Evolutionary conservation across 2,797 vertebrate genomes (phyloP), one percentile per base, ranked within the genome.

Genomic region (Urophycis tenuis): DNA sequence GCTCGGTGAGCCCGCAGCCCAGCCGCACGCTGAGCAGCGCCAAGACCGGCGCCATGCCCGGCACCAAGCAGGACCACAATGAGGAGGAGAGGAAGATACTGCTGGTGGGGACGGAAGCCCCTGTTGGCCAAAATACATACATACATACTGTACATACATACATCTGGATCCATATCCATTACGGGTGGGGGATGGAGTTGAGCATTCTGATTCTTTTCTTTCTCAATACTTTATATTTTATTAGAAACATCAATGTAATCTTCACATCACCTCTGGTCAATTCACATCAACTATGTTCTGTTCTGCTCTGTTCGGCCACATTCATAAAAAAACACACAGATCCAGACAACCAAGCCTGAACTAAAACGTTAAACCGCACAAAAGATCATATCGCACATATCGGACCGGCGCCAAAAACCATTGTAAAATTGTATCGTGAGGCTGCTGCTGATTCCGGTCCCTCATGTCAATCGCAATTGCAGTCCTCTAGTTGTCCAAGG

Each of bases 1-100:
- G 93, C 8, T 96, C 97, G 0, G 94, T 97, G 83, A 99, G 97
- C 85, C 98, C 98, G 0, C 97, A 98, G 69, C 93, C 95, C 81
- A 96, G 90, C 81, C 92, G 96, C 30, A 93, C 95, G 0, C 89
- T 94, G 75, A 77, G 83, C 0, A 84, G 82, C 74, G 71, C 92
- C 82, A 98, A 97, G 84, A 83, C 92, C 7, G 71, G 95, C 53
- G 91, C 93, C 0, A 91, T 93, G 33, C 83, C 78, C 0, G 83
- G 89, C 77, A 30, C 88, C 83, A 98, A 98, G 83, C 85, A 94
- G 33, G 97, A 99, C 87, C 92, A 95, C 85, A 95, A 89, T 0
- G 97, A 99, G 84, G 97, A 99, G 71, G 98, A 99, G 88, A 93
- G 98, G 85, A 99, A 98, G 91, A 97, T 98, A 86, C 94, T 99